Evolutionary conservation across 2,113 vertebrate species (phyloP), one percentile per base, ranked within the genome.

Genomic region (Semicossyphus pulcher): DNA sequence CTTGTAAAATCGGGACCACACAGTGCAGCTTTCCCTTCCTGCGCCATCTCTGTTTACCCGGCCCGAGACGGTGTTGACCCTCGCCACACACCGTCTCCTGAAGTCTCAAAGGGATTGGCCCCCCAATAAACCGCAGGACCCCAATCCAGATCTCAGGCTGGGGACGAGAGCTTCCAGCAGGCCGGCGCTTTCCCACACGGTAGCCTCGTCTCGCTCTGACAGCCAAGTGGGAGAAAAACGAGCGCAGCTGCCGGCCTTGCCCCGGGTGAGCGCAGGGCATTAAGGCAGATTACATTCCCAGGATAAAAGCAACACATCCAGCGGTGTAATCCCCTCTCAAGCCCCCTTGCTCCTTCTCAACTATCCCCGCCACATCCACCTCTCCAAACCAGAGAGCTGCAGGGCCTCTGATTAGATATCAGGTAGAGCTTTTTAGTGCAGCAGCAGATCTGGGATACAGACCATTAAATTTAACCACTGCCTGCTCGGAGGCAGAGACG

Each of bases 401-500:
- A 73, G 54, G 73, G 82, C 62, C 75, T 68, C 70, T 83, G 85
- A 89, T 87, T 80, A 80, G 86, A 84, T 84, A 91, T 85, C 86
- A 86, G 86, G 78, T 84, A 39, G 57, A 61, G 78, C 80, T 85
- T 88, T n/a, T 91, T 78, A 87, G 83, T 83, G 84, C 71, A 15
- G 45, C 76, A 73, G 81, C 84, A 82, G 76, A 87, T 81, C 85
- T 76, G 49, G 84, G 89, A 82, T 68, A 79, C 88, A 90, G 86
- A 54, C 87, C 88, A 88, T 93, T 91, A 92, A 90, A 88, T 89
- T 91, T 93, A 91, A 92, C 88, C 90, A 88, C 92, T 78, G 76
- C 78, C 80, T 84, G 87, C 88, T 86, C 23, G 16, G 76, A 88
- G 90, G 87, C 83, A 81, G 67, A 71, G 69, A 85, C 86, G 81